These are phyloP conservation scores for Epicampocera succincta DNA, from an alignment of 2,888 invertebrate genomes.

Conservation along the genomic window DNA sequence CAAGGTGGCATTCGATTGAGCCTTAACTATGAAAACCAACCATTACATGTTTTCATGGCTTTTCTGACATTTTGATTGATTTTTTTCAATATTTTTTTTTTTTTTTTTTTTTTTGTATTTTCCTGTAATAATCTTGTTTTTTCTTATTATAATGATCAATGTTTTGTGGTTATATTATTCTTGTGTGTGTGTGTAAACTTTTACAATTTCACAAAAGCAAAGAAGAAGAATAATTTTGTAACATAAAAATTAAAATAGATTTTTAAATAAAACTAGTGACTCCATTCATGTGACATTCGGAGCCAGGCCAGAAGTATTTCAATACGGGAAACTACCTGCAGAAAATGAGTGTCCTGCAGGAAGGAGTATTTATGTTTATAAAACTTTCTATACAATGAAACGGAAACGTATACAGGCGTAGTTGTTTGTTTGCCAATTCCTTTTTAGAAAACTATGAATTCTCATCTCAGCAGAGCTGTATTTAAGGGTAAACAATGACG, in stretches of 20 bases:
- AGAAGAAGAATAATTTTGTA: neutral
- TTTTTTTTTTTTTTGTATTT: slow-evolving; percentile 13
- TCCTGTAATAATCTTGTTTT: neutral
- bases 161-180: slow-evolving; percentile 18
- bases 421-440: too few relatives aligned
- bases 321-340: too few relatives aligned
- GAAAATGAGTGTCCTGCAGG: too few relatives aligned
- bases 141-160: slow-evolving; percentile 2
- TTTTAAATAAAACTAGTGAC: too few relatives aligned
- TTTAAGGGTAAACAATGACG: too few relatives aligned
- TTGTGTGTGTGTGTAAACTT: slow-evolving; percentile 20
- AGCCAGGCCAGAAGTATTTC: too few relatives aligned
- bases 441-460: too few relatives aligned
- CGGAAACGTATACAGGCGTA: too few relatives aligned
- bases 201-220: neutral
- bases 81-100: slow-evolving; percentile 39
- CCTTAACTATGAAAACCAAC: slow-evolving; percentile 40
- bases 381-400: too few relatives aligned
- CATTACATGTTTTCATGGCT: slow-evolving; percentile 56
- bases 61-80: slow-evolving; percentile 63
- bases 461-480: too few relatives aligned
- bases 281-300: too few relatives aligned
- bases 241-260: neutral
- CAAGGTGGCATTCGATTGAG: slow-evolving; percentile 44
- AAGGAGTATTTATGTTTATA: too few relatives aligned